A percentile compares a stretch with the other conserved stretches of the same genome.
Conservation (phyloP, 2,888 invertebrate species). For the Omphaloscelis lunosa region DNA sequence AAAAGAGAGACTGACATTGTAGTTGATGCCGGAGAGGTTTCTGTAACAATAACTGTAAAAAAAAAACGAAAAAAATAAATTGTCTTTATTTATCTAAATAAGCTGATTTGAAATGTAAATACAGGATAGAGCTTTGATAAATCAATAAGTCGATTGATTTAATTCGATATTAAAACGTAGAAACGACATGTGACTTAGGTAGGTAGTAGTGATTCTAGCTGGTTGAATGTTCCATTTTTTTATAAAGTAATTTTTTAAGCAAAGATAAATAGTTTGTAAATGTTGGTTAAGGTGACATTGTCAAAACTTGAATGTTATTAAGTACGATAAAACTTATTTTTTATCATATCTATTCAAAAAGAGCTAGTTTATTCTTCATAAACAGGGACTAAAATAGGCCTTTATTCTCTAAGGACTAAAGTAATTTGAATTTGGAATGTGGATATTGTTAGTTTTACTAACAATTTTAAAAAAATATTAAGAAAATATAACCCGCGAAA, state of each 20-base stretch:
- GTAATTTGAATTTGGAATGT: too few species aligned
- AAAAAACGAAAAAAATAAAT: background rate
- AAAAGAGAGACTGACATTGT: constrained; percentile 12
- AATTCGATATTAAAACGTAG: background rate
- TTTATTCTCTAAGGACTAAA: too few species aligned
- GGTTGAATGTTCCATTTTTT: background rate
- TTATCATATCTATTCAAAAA: too few species aligned
- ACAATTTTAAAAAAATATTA: too few species aligned
- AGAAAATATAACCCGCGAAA: too few species aligned
- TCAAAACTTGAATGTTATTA: background rate
- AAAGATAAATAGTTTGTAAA: background rate
- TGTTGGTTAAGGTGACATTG: background rate
- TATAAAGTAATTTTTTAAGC: too few species aligned
- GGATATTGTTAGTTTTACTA: too few species aligned
- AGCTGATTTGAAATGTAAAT: background rate
- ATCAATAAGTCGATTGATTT: background rate
- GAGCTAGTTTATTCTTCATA: too few species aligned
- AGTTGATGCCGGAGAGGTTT: background rate
- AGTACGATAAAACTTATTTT: background rate
- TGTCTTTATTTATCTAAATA: background rate
- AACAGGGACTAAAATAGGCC: too few species aligned
- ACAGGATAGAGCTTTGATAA: background rate
- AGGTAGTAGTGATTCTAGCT: background rate
- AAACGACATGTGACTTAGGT: background rate
- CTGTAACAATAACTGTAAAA: background rate